A percentile compares a stretch with the other conserved stretches of the same genome.
Conservation (phyloP, 2,888 invertebrate species). For the Cenopis cana region DNA sequence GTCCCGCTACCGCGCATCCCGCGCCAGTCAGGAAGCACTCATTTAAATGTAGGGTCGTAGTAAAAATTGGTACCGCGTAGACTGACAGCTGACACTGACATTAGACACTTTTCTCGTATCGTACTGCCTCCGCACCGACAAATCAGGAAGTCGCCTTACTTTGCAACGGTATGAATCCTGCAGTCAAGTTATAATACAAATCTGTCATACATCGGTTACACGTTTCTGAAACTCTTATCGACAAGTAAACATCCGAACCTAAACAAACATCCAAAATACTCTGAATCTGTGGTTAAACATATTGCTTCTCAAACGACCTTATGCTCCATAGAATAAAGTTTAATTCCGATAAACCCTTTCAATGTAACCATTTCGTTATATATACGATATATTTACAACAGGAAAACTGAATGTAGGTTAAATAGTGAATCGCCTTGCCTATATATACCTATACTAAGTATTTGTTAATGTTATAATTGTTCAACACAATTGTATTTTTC, state of each 20-base stretch:
- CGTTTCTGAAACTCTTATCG: constrained; percentile 28
- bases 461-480: constrained; percentile 17
- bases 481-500: neutral
- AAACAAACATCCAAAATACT: constrained; percentile 32
- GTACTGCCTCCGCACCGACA: too few relatives aligned
- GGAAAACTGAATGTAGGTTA: constrained; percentile 37
- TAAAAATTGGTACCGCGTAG: too few relatives aligned
- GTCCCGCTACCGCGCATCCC: too few relatives aligned
- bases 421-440: constrained; percentile 18
- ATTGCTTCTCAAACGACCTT: neutral
- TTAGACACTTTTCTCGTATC: too few relatives aligned
- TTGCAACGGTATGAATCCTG: neutral
- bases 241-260: constrained; percentile 27
- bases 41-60: too few relatives aligned
- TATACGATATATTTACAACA: constrained; percentile 26
- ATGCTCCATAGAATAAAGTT: neutral
- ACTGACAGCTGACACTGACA: too few relatives aligned
- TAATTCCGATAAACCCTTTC: neutral
- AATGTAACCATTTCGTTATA: neutral
- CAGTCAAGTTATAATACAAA: constrained; percentile 9
- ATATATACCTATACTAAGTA: constrained; percentile 21
- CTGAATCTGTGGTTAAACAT: constrained; percentile 8
- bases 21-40: too few relatives aligned
- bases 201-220: constrained; percentile 24
- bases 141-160: too few relatives aligned